Evolutionary conservation across 2,797 vertebrate genomes (phyloP).

Genomic region (Enteromius thamalakanensis): DNA sequence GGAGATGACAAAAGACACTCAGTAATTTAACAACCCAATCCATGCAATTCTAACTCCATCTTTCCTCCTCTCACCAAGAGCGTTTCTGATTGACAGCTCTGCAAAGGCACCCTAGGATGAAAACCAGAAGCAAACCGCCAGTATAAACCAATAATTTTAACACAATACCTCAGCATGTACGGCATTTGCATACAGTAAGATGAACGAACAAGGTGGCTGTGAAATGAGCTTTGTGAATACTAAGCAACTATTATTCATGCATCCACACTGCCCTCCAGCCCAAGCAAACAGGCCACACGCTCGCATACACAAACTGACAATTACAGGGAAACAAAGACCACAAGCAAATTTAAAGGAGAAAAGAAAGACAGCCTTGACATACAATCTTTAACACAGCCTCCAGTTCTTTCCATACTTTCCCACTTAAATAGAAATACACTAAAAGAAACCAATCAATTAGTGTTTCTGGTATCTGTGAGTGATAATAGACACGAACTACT

Average conservation of each 20-base stretch:
- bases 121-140: constrained; percentile 7
- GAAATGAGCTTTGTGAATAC: constrained; percentile 27
- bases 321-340: constrained; percentile 77
- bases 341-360: constrained; percentile 73
- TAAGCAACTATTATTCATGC: constrained; percentile 39
- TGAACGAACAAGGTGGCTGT: constrained; percentile 4
- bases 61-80: constrained; percentile 4
- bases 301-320: constrained; percentile 79
- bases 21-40: constrained; percentile 18
- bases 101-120: not conserved
- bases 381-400: constrained; percentile 68
- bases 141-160: constrained; percentile 23
- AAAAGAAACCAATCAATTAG: constrained; percentile 58
- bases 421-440: constrained; percentile 44
- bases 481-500: constrained; percentile 50
- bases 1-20: not conserved
- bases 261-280: constrained; percentile 2
- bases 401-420: constrained; percentile 48
- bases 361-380: constrained; percentile 72
- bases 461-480: constrained; percentile 50
- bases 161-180: not conserved
- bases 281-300: constrained; percentile 67
- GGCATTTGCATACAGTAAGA: not conserved
- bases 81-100: constrained; percentile 3
- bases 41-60: constrained; percentile 3